These are phyloP conservation scores for Drosophila auraria DNA, from an alignment of 1,140 invertebrate species.

Conservation along the genomic window DNA sequence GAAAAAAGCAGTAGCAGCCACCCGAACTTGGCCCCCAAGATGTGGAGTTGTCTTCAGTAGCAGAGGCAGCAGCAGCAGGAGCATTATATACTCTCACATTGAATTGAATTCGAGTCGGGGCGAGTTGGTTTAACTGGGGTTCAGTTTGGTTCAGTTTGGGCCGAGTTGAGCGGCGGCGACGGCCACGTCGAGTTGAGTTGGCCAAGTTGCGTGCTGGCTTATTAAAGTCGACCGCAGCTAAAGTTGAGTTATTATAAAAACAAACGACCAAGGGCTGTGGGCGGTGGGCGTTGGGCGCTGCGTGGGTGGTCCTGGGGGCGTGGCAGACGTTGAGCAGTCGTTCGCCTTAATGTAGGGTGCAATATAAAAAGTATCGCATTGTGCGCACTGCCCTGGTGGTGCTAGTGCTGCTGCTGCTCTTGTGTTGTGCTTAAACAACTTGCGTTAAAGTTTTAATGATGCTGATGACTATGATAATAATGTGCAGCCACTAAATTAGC, in stretches of 20 bases:
- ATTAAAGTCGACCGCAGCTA: conserved; percentile 80
- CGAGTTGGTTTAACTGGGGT: conserved; percentile 24
- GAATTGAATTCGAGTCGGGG: conserved; percentile 68
- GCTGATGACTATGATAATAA: conserved; percentile 82
- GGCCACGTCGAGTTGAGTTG: conserved; percentile 61
- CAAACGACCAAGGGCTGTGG: conserved; percentile 45
- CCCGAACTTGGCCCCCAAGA: conserved; percentile 41
- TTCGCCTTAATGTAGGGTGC: conserved; percentile 78
- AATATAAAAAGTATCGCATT: conserved; percentile 80
- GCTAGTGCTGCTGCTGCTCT: conserved; percentile 23
- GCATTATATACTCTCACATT: conserved; percentile 40
- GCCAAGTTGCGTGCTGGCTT: conserved; percentile 81
- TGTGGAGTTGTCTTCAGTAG: conserved; percentile 52
- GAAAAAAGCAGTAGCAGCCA: conserved; percentile 18
- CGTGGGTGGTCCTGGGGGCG: background rate
- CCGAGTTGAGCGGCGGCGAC: conserved; percentile 34
- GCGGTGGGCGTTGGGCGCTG: background rate
- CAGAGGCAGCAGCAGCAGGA: conserved; percentile 17
- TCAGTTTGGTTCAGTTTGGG: conserved; percentile 18
- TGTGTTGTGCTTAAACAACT: conserved; percentile 70
- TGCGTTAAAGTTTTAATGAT: conserved; percentile 81
- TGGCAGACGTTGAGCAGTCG: conserved; percentile 27
- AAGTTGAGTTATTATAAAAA: conserved; percentile 80
- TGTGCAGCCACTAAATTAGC: conserved; percentile 81
- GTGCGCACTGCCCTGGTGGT: conserved; percentile 39